These are phyloP conservation scores for Ginglymostoma cirratum DNA, from an alignment of 2,113 vertebrate genomes.

Conservation along the genomic window DNA sequence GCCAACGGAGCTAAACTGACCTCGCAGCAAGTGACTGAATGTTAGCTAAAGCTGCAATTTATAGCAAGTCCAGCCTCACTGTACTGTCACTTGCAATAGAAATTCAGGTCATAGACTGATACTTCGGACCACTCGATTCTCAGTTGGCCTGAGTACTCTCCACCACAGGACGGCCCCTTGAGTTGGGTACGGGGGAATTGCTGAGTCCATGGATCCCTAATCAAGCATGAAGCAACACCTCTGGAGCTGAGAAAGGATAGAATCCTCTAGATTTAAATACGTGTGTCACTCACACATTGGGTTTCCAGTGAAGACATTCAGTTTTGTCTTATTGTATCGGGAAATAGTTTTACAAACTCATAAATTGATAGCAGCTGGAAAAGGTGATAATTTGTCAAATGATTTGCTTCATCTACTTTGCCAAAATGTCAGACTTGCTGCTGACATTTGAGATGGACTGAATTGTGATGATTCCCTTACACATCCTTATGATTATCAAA, in stretches of 20 bases:
- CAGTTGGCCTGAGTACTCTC: not conserved
- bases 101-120: no score
- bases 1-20: no score
- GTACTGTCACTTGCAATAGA: no score
- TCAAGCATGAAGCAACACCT: not conserved
- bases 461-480: not conserved
- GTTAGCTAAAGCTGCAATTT: no score
- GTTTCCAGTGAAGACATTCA: not conserved
- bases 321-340: not conserved
- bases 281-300: not conserved
- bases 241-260: not conserved
- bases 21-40: no score
- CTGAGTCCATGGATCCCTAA: not conserved
- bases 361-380: not conserved
- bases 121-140: not conserved
- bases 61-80: no score
- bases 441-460: conserved; percentile 20
- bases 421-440: not conserved
- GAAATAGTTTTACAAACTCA: not conserved
- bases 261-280: not conserved
- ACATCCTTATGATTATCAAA: not conserved
- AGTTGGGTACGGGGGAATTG: not conserved
- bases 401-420: not conserved
- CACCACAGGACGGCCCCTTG: not conserved
- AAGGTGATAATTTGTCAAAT: conserved; percentile 15